Conservation (phyloP, 2,888 invertebrate species). For the Patella pellucida region DNA sequence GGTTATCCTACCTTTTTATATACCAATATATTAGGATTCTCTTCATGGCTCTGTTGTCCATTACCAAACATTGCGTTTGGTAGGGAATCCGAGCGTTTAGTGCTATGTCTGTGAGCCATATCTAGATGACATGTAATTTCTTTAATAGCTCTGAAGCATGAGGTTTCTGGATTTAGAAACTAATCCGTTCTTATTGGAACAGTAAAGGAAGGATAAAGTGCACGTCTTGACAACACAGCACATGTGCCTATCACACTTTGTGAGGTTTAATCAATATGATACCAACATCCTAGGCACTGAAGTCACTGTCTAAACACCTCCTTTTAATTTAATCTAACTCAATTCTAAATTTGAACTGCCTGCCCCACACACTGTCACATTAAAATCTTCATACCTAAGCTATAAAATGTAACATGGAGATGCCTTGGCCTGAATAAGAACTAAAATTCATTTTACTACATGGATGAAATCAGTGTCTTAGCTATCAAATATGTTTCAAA, state of each 20-base stretch:
- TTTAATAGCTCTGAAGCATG: neutral
- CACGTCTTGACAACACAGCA: constrained; percentile 13
- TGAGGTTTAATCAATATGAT: neutral
- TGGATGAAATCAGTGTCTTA: no score
- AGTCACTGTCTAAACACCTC: neutral
- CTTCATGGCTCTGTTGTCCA: constrained; percentile 62
- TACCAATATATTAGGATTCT: constrained; percentile 62
- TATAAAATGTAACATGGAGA: no score
- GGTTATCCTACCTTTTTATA: constrained; percentile 60
- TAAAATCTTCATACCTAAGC: neutral
- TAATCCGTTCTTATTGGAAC: constrained; percentile 11
- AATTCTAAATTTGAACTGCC: neutral
- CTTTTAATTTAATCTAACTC: neutral
- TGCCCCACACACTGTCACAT: neutral
- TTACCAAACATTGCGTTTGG: constrained; percentile 61
- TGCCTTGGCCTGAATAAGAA: no score
- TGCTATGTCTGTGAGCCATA: constrained; percentile 50
- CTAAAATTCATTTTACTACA: no score
- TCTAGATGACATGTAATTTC: constrained; percentile 1
- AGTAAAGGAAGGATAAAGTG: constrained; percentile 8
- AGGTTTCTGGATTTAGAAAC: neutral
- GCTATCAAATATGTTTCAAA: no score
- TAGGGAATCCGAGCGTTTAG: constrained; percentile 60
- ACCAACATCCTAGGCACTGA: neutral
- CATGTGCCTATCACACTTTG: constrained; percentile 12